phyloP scores from a whole-genome alignment of 2,888 invertebrate species.

The Dendrolimus pini region DNA sequence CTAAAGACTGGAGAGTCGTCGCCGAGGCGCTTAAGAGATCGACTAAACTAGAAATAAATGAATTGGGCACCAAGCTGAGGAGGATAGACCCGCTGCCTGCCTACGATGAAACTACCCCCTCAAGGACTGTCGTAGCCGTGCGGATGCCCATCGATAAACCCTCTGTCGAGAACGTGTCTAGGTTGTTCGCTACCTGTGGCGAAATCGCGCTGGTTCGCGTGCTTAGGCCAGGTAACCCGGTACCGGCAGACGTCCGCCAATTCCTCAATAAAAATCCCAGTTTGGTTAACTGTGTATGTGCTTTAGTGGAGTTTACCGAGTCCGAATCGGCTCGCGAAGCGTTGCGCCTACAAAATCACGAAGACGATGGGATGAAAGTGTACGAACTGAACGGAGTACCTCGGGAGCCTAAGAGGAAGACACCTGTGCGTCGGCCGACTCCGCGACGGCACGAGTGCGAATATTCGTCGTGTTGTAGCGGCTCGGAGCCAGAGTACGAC shows the following conservation, averaged over 20 bases:
- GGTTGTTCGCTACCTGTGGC: constrained; percentile 91
- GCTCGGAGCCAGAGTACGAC: constrained; percentile 68
- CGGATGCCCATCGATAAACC: constrained; percentile 90
- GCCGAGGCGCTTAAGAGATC: constrained; percentile 89
- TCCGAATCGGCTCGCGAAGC: constrained; percentile 91
- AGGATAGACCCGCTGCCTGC: constrained; percentile 90
- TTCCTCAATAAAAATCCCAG: constrained; percentile 94
- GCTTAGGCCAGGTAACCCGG: constrained; percentile 90
- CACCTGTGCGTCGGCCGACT: constrained; percentile 77
- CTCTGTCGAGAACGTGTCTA: constrained; percentile 93
- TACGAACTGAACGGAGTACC: constrained; percentile 85
- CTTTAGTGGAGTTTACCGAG: constrained; percentile 92
- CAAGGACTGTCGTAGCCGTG: constrained; percentile 92
- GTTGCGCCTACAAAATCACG: constrained; percentile 78
- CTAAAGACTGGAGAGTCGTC: constrained; percentile 95
- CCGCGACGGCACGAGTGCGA: constrained; percentile 81
- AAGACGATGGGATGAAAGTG: constrained; percentile 81
- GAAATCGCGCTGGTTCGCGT: constrained; percentile 93
- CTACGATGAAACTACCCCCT: constrained; percentile 94
- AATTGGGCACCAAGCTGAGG: constrained; percentile 92
- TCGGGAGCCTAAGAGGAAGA: constrained; percentile 85
- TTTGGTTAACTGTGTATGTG: constrained; percentile 90
- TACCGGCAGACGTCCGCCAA: constrained; percentile 93
- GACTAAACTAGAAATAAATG: constrained; percentile 90
- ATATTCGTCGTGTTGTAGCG: constrained; percentile 73